Evolutionary conservation across 2,888 invertebrate genomes (phyloP), one percentile per base, ranked within the genome.

Genomic region (Chaetogeoica ovagalla): DNA sequence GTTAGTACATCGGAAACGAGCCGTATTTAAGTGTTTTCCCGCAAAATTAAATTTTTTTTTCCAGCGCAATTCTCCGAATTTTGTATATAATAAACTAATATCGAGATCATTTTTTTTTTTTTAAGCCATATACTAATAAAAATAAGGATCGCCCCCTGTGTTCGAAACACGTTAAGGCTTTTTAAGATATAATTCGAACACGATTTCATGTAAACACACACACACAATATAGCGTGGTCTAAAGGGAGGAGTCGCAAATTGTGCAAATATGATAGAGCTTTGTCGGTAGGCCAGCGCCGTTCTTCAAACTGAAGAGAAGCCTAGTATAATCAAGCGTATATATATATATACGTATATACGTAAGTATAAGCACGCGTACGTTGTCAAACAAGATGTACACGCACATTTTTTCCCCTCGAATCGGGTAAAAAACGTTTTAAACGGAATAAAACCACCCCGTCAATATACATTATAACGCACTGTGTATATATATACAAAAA

Each of bases 361-460:
- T 30, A 30, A 30, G 30, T 30, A 30, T 30, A 30, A 30, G 30
- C 30, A 30, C 30, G 30, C 30, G 30, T 30, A 30, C 4, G 68
- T 48, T 69, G 60, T 79, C 77, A 55, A 79, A 79, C 77, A 55
- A 79, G 52, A 77, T 55, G 69, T 75, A 55, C 55, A 62, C 17
- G 48, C 68, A 11, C 39, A 74, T 62, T 79, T 3, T 19, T 55
- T 70, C 70, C 77, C 55, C 37, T 57, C 55, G 43, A 13, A 63
- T 79, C 66, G 43, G 19, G 60, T 60, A 52, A 48, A 69, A 77
- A 79, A 69, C 70, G 62, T 71, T 79, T 70, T 79, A 70, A 79
- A 79, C n/a, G 70, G 55, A 79, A 79, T 79, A 79, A 79, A 79
- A 79, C 62, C 70, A 57, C 70, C 77, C 52, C 59, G 70, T 23